Evolutionary conservation across 1,140 invertebrate species (phyloP).

Genomic region (Macrotrachela quadricornifera): DNA sequence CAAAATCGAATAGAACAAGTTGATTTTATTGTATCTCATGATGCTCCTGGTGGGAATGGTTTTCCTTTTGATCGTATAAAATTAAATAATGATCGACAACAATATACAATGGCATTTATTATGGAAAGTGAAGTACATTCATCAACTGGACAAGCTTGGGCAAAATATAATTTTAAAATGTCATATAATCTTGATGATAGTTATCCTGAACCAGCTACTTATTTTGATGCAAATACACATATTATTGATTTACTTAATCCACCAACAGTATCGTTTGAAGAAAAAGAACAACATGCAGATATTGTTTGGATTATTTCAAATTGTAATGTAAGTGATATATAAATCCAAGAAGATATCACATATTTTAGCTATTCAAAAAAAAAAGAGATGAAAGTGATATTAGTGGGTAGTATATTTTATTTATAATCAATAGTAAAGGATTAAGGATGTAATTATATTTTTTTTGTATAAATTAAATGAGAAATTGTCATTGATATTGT

Average conservation of each 20-base stretch:
- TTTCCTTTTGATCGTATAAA: no score
- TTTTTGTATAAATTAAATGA: no score
- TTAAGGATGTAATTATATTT: no score
- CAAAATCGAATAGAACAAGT: no score
- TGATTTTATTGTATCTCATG: no score
- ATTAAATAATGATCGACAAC: background rate
- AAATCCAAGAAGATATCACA: no score
- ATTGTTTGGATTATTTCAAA: slow-evolving; percentile 7
- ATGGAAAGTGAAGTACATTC: slow-evolving; percentile 8
- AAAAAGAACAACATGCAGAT: background rate
- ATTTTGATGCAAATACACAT: slow-evolving; percentile 3
- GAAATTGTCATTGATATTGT: no score
- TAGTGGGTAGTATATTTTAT: no score
- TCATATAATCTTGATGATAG: slow-evolving; percentile 5
- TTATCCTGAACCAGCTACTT: slow-evolving; percentile 6
- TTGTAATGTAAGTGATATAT: background rate
- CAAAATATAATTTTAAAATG: slow-evolving; percentile 6
- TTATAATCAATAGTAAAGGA: no score
- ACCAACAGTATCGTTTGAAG: background rate
- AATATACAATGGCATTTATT: slow-evolving; percentile 4
- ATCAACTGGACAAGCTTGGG: background rate
- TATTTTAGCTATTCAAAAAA: no score
- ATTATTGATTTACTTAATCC: background rate
- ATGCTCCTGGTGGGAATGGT: no score
- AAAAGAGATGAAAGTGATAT: no score